Conservation (phyloP, 1,140 invertebrate species). For the Cydia strobilella region DNA sequence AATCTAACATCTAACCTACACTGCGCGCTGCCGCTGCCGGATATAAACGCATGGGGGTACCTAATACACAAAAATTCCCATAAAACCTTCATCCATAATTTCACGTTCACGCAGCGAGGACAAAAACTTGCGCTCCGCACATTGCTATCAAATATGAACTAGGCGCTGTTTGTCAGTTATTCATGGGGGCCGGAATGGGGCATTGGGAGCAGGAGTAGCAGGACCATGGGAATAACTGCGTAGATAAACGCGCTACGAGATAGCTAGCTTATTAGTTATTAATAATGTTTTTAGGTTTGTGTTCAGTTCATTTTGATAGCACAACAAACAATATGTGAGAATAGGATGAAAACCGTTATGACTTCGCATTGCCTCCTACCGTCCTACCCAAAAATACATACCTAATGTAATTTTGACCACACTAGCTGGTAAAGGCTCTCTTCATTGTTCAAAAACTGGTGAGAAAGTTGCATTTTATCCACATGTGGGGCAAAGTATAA, state of each 20-base stretch:
- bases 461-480: too few relatives aligned
- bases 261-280: background rate
- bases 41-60: too few relatives aligned
- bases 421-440: too few relatives aligned
- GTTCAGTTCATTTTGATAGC: background rate
- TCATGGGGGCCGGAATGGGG: background rate
- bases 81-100: background rate
- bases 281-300: background rate
- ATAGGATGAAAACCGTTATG: too few relatives aligned
- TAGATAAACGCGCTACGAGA: background rate
- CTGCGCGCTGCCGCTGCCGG: too few relatives aligned
- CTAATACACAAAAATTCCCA: background rate
- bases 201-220: background rate
- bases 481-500: too few relatives aligned
- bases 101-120: background rate
- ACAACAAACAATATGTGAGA: too few relatives aligned
- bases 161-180: constrained; percentile 6
- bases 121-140: background rate
- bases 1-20: too few relatives aligned
- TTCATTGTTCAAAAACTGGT: too few relatives aligned
- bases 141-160: constrained; percentile 16
- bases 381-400: too few relatives aligned
- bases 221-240: background rate
- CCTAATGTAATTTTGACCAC: too few relatives aligned
- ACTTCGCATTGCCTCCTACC: too few relatives aligned